Evolutionary conservation across 2,113 vertebrate genomes (phyloP), one percentile per base, ranked within the genome.

Genomic region (Lagopus muta): DNA sequence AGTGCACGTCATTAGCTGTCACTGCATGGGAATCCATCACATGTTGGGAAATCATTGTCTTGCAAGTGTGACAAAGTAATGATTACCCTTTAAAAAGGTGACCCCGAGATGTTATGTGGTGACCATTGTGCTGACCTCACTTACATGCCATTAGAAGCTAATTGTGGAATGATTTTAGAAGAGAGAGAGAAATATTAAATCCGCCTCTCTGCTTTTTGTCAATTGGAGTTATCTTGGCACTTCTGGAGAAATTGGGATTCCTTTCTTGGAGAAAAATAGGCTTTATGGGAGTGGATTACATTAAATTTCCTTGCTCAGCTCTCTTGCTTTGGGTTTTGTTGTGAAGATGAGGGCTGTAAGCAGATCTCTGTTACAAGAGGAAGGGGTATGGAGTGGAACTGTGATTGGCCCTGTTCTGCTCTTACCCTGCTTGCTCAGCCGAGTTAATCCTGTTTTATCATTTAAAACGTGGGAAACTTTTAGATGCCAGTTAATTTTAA

Each of bases 361-460:
- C 47, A 64, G 79, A 42, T 85, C 52, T 66, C 17, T 28, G 2
- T 40, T 7, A 50, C 25, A 30, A 42, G 78, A 69, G 17, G 21
- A 86, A 34, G 52, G 86, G 55, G 20, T 2, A 1, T 9, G 17
- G 1, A 12, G 21, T 30, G 61, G 69, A 57, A 25, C 17, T 77
- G 62, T 75, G 88, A 73, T n/a, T 81, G 80, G 40, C 21, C 86
- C 43, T 65, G 73, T n/a, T 42, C 66, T 66, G 7, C 65, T 69
- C 13, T 9, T 43, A 13, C 20, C 7, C 75, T 17, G 2, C 67
- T 92, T 82, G 74, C 81, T 91, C 89, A 92, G 62, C 60, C 52
- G 79, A n/a, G 75, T 48, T 78, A 34, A 62, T 80, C 82, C 79
- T 79, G 76, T 82, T 90, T 92, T 84, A 93, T 66, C 65, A 78